Evolutionary conservation across 2,797 vertebrate species (phyloP).

Genomic region (Heteromormyrus szaboi): DNA sequence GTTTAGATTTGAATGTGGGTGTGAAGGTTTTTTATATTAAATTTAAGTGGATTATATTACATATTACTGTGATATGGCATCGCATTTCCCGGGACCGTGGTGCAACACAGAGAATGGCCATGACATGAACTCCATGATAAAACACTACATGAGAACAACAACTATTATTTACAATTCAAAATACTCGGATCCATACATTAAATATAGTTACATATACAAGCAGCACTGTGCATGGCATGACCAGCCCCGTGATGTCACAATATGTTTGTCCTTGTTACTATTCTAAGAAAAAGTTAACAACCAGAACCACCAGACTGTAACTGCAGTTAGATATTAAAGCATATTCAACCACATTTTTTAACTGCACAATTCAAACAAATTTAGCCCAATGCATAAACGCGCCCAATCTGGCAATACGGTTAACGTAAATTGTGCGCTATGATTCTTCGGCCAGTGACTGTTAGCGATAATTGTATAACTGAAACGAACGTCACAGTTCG

Average conservation of each 20-base stretch:
- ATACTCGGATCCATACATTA: background rate
- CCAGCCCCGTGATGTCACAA: background rate
- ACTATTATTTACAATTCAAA: background rate
- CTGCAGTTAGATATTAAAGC: background rate
- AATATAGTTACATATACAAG: background rate
- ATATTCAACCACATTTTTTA: background rate
- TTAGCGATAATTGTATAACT: background rate
- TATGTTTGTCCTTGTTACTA: background rate
- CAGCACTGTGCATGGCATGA: background rate
- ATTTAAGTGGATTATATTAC: background rate
- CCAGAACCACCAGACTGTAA: background rate
- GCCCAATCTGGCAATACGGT: background rate
- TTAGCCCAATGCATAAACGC: background rate
- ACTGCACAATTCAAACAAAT: background rate
- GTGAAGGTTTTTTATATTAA: background rate
- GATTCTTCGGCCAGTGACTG: background rate
- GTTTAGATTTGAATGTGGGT: background rate
- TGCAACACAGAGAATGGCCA: background rate
- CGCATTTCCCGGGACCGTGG: background rate
- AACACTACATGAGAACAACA: background rate
- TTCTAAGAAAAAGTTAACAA: background rate
- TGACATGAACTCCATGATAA: background rate
- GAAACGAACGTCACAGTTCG: background rate
- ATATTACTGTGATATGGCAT: background rate
- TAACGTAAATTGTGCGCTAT: background rate